Evolutionary conservation across 2,797 vertebrate species (phyloP), one percentile per base, ranked within the genome.

Genomic region (Enteromius argenteus): DNA sequence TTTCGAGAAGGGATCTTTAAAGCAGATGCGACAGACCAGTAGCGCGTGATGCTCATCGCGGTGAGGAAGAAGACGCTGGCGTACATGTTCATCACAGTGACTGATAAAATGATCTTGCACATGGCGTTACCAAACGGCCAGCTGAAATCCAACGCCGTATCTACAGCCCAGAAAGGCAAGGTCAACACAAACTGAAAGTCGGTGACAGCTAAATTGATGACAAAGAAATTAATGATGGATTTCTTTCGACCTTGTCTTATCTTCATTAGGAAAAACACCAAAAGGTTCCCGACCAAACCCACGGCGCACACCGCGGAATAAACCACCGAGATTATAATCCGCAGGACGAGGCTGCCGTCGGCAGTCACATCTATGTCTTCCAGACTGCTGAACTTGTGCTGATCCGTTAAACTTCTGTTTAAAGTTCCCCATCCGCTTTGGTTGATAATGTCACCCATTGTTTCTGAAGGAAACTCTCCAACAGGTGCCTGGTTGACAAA

Each of bases 11-110:
- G 89, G 7, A 91, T 91, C 89, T 92, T 94, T 5, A 95, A 86
- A 2, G 94, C 92, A 0, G 94, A 93, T 0, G 95, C 92, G 1
- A 96, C 94, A 0, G 93, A 94, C 90, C 93, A 86, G 91, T 96
- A 96, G 13, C 96, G 93, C 30, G 94, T 95, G 23, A 96, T 94
- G 58, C 95, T 96, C 96, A 96, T 96, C 17, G 95, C 95, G 0
- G 95, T 96, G 87, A 96, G 93, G 66, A 96, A 96, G 13, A 96
- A 96, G 42, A 96, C 96, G 74, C 95, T 96, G 66, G 95, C 95
- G 89, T 96, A 96, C 95, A 96, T 96, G 94, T 96, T 96, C 94
- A 96, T 95, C 75, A 96, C 95, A 0, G 95, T 96, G 77, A 96
- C 91, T 0, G 95, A 95, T 5, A 95, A 92, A 84, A 96, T 87